Conservation (phyloP, 2,113 vertebrate species). For the Poecile atricapillus region DNA sequence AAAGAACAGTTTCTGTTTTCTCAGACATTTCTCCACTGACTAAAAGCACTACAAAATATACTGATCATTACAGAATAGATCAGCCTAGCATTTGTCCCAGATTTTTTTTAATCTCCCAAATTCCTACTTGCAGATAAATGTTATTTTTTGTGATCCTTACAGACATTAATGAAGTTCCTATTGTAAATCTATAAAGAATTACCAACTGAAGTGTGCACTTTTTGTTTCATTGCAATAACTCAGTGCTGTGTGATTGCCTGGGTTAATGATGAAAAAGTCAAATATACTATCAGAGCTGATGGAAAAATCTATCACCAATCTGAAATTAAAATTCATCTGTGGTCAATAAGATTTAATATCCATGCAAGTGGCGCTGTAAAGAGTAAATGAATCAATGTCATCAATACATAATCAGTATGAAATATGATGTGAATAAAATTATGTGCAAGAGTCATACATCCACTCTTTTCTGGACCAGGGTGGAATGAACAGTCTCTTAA, state of each 20-base stretch:
- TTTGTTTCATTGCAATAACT: slow-evolving; percentile 87
- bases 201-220: slow-evolving; percentile 83
- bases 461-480: slow-evolving; percentile 80
- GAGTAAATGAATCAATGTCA: slow-evolving; percentile 91
- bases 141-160: slow-evolving; percentile 73
- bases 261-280: slow-evolving; percentile 88
- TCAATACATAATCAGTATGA: slow-evolving; percentile 94
- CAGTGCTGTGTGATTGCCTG: slow-evolving; percentile 82
- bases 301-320: slow-evolving; percentile 93
- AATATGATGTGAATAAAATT: slow-evolving; percentile 92
- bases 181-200: slow-evolving; percentile 86
- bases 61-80: slow-evolving; percentile 14
- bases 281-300: slow-evolving; percentile 90
- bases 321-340: slow-evolving; percentile 95
- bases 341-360: slow-evolving; percentile 95
- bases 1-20: neutral
- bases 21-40: neutral
- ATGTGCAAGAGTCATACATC: slow-evolving; percentile 82
- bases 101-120: slow-evolving; percentile 65
- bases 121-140: slow-evolving; percentile 73
- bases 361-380: slow-evolving; percentile 86
- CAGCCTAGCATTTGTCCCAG: slow-evolving; percentile 24
- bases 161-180: slow-evolving; percentile 86
- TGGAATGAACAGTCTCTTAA: slow-evolving; percentile 84
- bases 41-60: neutral